Base-by-base conservation (phyloP, 2,888 invertebrate genomes). In the Nomada lathburiana region DNA sequence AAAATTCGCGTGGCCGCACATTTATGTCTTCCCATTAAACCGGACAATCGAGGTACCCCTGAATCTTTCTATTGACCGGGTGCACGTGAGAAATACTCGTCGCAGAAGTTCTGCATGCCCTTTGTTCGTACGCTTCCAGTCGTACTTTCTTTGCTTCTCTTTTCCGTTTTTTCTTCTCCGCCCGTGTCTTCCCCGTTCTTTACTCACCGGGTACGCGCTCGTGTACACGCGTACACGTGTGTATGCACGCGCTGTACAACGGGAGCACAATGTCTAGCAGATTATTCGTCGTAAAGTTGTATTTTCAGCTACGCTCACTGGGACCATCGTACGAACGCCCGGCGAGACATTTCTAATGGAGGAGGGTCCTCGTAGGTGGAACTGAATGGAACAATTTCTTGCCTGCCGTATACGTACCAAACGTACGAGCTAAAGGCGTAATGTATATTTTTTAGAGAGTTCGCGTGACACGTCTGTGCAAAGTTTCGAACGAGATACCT, bases 251-350 rank as follows among this genome's bases (percentile, higher is more conserved):
- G 63, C 55, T 26, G 74, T 47, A 23, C 55, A 36, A 36, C 44
- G 59, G 53, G 55, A 23, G 67, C 60, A 76, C 72, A 80, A 72
- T 63, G 57, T 52, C 67, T 53, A 62, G 60, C 59, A 73, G 78
- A 70, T 78, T 80, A 83, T 83, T 72, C 83, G 64, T 59, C 74
- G 78, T 82, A 78, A 80, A 84, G 80, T 86, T 82, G 76, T 80
- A 82, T 84, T 84, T 80, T 63, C 55, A 64, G 64, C 52, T 67
- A 29, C 16, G 3, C 64, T 64, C 42, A 42, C 36, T 53, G 67
- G 42, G 53, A 23, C 53, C 55, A 29, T 67, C 55, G 36, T 9
- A 23, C 52, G 74, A 64, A 73, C 26, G 3, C 47, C 47, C 63
- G 59, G 65, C 47, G 60, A 57, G 68, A 69, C 36, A 47, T 62